These are phyloP conservation scores for Oxycera nigricornis DNA, from an alignment of 2,888 invertebrate genomes.

Conservation along the genomic window DNA sequence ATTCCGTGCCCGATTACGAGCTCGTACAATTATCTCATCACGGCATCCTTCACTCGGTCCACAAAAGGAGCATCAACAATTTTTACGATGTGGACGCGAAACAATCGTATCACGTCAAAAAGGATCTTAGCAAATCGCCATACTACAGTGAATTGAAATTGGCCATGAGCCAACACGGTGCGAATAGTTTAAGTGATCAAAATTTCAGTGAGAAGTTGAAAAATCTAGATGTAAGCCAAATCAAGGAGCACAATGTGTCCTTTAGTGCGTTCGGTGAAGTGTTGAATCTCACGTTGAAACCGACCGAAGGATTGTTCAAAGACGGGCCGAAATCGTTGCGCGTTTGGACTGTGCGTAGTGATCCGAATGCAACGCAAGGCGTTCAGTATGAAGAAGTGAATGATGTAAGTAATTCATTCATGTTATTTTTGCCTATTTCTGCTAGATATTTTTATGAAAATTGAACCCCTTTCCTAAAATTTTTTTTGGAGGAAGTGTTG, in stretches of 20 bases:
- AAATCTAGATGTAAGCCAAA: slow-evolving; percentile 50
- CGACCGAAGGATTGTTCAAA: slow-evolving; percentile 79
- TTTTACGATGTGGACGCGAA: slow-evolving; percentile 47
- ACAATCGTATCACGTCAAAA: slow-evolving; percentile 60
- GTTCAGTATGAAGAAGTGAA: slow-evolving; percentile 80
- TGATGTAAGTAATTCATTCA: slow-evolving; percentile 66
- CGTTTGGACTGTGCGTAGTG: slow-evolving; percentile 81
- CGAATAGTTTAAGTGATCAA: slow-evolving; percentile 50
- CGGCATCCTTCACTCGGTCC: slow-evolving; percentile 53
- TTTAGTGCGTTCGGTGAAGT: slow-evolving; percentile 82
- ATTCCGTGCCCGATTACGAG: slow-evolving; percentile 84
- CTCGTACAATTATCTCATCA: slow-evolving; percentile 78
- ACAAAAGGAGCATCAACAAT: slow-evolving; percentile 51
- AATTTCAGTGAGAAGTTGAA: slow-evolving; percentile 48
- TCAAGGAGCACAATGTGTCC: slow-evolving; percentile 69
- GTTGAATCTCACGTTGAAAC: slow-evolving; percentile 75
- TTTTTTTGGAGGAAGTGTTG: too few relatives aligned
- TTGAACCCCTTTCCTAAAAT: too few relatives aligned
- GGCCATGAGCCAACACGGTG: slow-evolving; percentile 45
- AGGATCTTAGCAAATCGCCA: slow-evolving; percentile 62
- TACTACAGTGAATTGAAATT: slow-evolving; percentile 59
- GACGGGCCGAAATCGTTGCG: slow-evolving; percentile 70
- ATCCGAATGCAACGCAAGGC: slow-evolving; percentile 78
- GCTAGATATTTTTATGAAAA: too few relatives aligned
- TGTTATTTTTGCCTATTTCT: too few relatives aligned